Evolutionary conservation across 2,113 vertebrate species (phyloP), one percentile per base, ranked within the genome.

Genomic region (Megaleporinus macrocephalus): DNA sequence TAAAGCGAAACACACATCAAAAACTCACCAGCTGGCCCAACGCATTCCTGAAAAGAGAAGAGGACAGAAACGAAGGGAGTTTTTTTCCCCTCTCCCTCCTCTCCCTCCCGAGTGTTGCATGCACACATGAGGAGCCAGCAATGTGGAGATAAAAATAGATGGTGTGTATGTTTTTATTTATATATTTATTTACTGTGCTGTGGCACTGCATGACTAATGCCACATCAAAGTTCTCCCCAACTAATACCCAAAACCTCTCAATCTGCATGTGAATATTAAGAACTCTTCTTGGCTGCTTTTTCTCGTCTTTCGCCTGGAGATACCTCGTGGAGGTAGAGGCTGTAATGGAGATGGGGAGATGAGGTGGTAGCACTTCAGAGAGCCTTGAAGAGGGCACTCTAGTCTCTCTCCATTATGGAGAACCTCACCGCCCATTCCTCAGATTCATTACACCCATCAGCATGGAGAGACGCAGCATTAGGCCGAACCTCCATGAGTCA

Each of bases 1-100:
- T 86, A 81, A 87, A 88, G 83, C 24, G 72, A 86, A 87, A 88
- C 41, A 59, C 71, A 81, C 81, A 87, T 87, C 80, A 88, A 86
- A 87, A 87, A 81, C 78, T 55, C 72, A 83, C 78, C 86, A 87
- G 84, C 81, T 86, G 86, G 79, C 66, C 80, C 18, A 70, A 26
- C 3, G 49, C 78, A 80, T 89, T 84, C 84, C 76, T 85, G 73
- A 86, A 86, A 86, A 78, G 73, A 83, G 76, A 26, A 86, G 16
- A 79, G 71, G 51, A 65, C 63, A 73, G 29, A 33, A 80, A 80
- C 63, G 26, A 69, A 81, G 79, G 73, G 44, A 44, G 33, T 70
- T 79, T 73, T 75, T 77, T 74, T 70, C 18, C 33, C 41, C 29
- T 36, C 26, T 72, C 62, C 22, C 15, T 66, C 61, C 24, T 55